Evolutionary conservation across 2,888 invertebrate genomes (phyloP).

Genomic region (Aleiodes leptofemur): DNA sequence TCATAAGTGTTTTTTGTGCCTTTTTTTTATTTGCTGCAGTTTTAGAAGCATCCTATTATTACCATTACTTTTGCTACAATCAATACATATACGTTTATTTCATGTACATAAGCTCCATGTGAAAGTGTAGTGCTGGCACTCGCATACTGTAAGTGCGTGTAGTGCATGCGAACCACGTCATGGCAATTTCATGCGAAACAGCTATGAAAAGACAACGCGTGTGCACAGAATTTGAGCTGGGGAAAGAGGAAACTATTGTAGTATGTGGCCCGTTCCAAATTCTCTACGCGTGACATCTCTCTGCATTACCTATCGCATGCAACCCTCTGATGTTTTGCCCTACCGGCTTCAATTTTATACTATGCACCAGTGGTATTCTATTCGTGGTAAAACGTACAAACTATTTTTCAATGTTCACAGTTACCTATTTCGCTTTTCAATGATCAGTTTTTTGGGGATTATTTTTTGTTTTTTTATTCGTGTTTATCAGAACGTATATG

Average conservation of each 20-base stretch:
- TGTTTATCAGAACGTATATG: too few species aligned
- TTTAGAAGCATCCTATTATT: constrained; percentile 1
- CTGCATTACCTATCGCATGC: constrained; percentile 31
- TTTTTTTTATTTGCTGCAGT: background rate
- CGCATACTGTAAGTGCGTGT: constrained; percentile 42
- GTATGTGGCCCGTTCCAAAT: constrained; percentile 21
- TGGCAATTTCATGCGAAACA: constrained; percentile 54
- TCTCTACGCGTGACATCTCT: constrained; percentile 31
- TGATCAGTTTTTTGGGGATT: too few species aligned
- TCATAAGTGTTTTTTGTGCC: constrained; percentile 10
- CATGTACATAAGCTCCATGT: background rate
- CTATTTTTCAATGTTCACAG: constrained; percentile 43
- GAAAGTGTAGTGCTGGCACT: constrained; percentile 42
- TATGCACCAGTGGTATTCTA: constrained; percentile 30
- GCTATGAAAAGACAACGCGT: constrained; percentile 54
- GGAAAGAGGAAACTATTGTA: constrained; percentile 14
- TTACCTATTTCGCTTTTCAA: too few species aligned
- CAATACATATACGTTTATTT: constrained; percentile 1
- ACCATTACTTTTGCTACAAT: constrained; percentile 6
- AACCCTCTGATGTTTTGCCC: constrained; percentile 30
- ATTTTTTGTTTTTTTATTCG: too few species aligned
- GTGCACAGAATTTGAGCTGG: constrained; percentile 36
- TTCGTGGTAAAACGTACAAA: constrained; percentile 34
- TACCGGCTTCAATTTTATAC: background rate
- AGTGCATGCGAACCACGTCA: constrained; percentile 56